Evolutionary conservation across 1,140 invertebrate genomes (phyloP), one percentile per base, ranked within the genome.

Genomic region (Aphaenogaster floridana): DNA sequence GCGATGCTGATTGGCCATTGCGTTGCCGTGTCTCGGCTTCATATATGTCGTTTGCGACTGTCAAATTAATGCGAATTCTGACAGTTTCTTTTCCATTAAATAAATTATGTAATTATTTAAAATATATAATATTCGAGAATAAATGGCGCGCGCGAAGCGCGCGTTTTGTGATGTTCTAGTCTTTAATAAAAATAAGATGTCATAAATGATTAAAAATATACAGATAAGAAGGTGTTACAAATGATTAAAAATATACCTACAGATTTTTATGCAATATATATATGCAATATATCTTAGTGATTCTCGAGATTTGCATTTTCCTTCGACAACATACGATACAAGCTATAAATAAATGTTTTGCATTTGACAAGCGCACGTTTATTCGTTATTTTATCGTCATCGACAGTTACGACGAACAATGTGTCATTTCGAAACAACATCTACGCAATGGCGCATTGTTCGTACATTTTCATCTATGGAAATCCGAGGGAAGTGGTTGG

Each of bases 341-440:
- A 28, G 39, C 34, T 45, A 21, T 61, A 88, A 76, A 89, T 86
- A 81, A n/a, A 39, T 69, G 74, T 63, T 80, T 54, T n/a, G 54
- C 63, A 52, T 84, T 74, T 89, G 89, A 90, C 88, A 90, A 90
- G 86, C 89, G 78, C 72, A 68, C 89, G 66, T 90, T 90, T 87
- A 86, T 90, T 87, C 88, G 80, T 90, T 87, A 90, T 87, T 90
- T 90, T 90, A 90, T 90, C 88, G 85, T 86, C 86, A 89, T 87
- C 59, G 80, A 90, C 86, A 76, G 64, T 36, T 83, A 83, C 45
- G 54, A 71, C 4, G 57, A 61, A 84, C 80, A 84, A 50, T 76
- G 57, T 74, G 77, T 86, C 88, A 81, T 90, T 90, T 84, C 68
- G 86, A 90, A 90, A 90, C 45, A 57, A 54, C 66, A 81, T 78